Evolutionary conservation across 2,888 invertebrate species (phyloP).

Genomic region (Rosalia funebris): DNA sequence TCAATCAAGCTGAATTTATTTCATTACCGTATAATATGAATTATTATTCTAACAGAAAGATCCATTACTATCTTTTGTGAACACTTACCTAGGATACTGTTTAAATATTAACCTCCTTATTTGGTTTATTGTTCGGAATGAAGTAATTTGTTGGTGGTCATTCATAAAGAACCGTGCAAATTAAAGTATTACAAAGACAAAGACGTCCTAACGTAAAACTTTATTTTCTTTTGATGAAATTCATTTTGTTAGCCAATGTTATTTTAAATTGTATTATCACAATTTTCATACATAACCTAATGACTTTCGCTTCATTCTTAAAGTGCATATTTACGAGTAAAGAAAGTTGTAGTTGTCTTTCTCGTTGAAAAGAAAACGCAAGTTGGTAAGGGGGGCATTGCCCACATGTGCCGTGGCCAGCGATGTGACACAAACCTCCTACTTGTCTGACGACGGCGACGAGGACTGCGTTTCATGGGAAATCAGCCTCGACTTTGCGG

Average conservation of each 20-base stretch:
- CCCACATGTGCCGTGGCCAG: conserved; percentile 1
- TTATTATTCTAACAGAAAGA: background rate
- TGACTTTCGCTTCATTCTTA: too few species aligned
- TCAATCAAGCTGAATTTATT: too few species aligned
- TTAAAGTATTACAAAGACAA: background rate
- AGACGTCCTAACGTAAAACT: background rate
- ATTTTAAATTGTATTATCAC: too few species aligned
- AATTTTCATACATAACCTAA: too few species aligned
- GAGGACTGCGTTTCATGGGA: conserved; percentile 30
- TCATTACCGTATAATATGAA: too few species aligned
- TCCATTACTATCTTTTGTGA: background rate
- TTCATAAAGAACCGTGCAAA: background rate
- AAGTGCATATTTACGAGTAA: background rate
- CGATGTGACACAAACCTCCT: background rate
- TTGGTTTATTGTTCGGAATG: background rate
- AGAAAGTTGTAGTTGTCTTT: background rate
- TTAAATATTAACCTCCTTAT: background rate
- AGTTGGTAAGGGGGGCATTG: background rate
- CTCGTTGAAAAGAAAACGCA: too few species aligned
- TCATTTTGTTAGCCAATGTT: too few species aligned
- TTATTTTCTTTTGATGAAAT: too few species aligned
- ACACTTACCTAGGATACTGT: background rate
- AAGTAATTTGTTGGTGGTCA: background rate
- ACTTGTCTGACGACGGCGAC: background rate
- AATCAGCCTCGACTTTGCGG: conserved; percentile 32